A percentile compares a stretch with the other conserved stretches of the same genome.
Conservation (phyloP, 2,113 vertebrate species). For the Rhombomys opimus region DNA sequence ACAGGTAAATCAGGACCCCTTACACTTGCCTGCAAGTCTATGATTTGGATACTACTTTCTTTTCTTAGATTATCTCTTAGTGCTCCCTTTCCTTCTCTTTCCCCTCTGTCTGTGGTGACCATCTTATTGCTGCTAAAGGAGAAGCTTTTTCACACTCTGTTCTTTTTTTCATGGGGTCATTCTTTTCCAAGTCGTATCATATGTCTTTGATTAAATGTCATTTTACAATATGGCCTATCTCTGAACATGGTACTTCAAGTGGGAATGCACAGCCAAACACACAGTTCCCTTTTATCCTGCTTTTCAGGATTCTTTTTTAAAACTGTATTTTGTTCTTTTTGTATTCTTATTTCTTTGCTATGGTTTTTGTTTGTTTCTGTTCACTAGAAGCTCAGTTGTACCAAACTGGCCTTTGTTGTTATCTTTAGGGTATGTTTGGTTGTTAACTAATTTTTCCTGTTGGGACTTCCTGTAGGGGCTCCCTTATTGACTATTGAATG, state of each 20-base stretch:
- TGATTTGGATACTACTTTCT: not conserved
- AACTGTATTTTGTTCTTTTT: not conserved
- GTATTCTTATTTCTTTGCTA: not conserved
- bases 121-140: not conserved
- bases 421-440: not conserved
- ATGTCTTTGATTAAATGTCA: not conserved
- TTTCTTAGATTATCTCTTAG: not conserved
- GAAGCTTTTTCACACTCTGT: not conserved
- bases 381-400: not conserved
- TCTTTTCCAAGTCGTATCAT: not conserved
- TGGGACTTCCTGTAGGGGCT: not conserved
- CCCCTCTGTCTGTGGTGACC: not conserved
- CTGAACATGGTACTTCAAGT: not conserved
- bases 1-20: not conserved
- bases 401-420: not conserved
- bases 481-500: not conserved
- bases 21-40: not conserved
- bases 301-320: not conserved
- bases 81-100: not conserved
- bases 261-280: not conserved
- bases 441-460: not conserved
- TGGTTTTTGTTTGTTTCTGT: not conserved
- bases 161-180: not conserved
- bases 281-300: not conserved
- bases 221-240: not conserved